Evolutionary conservation across 2,113 vertebrate genomes (phyloP).

Genomic region (Cisticola juncidis): DNA sequence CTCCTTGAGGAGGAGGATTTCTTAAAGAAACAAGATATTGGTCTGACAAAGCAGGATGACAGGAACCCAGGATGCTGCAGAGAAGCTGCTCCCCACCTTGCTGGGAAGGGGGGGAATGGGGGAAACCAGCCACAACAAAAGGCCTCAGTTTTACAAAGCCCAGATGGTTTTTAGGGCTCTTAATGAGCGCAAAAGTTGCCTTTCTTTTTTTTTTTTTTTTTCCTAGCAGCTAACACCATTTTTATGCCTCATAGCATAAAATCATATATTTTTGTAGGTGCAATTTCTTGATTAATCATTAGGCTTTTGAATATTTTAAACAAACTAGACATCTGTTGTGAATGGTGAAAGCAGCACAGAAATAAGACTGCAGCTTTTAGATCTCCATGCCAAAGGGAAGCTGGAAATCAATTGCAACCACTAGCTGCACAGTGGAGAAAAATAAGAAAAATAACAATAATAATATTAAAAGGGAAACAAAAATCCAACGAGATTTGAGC

Average conservation of each 20-base stretch:
- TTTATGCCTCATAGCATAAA: not conserved
- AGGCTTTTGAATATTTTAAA: constrained; percentile 55
- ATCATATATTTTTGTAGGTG: constrained; percentile 47
- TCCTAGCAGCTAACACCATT: not conserved
- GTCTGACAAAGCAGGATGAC: not conserved
- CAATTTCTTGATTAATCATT: constrained; percentile 61
- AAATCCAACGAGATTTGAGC: not conserved
- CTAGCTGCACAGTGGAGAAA: not conserved
- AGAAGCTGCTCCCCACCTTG: not conserved
- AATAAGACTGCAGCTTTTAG: constrained; percentile 10
- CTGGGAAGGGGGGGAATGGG: not conserved
- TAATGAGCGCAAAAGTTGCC: not conserved
- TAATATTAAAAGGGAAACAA: not conserved
- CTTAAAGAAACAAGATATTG: not conserved
- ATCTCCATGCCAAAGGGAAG: constrained; percentile 33
- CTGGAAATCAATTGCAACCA: not conserved
- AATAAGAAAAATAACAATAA: not conserved
- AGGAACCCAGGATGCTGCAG: not conserved
- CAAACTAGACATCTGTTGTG: constrained; percentile 65
- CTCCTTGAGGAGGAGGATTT: not conserved
- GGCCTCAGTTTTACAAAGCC: not conserved
- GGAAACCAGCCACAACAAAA: not conserved
- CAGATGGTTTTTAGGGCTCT: not conserved
- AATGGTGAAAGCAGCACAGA: constrained; percentile 37
- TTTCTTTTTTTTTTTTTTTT: not conserved